These are phyloP conservation scores for Plutomurus gul DNA, from an alignment of 1,140 invertebrate genomes.

Conservation along the genomic window DNA sequence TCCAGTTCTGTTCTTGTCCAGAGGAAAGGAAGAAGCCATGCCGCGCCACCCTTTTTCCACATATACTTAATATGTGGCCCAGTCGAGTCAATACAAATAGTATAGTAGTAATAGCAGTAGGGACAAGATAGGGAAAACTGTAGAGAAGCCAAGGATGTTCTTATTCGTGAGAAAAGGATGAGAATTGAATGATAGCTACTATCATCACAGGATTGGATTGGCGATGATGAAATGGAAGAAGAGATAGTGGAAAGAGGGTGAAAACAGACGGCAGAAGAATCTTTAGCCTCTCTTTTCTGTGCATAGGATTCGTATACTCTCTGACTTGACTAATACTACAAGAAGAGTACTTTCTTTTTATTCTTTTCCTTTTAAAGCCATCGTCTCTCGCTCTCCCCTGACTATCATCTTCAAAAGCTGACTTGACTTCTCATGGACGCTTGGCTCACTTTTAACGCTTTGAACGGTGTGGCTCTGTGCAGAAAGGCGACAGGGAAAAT, in stretches of 20 bases:
- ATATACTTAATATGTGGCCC: not conserved
- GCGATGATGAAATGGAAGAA: constrained; percentile 16
- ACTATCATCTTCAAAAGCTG: constrained; percentile 33
- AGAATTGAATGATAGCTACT: constrained; percentile 23
- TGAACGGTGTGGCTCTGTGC: not conserved
- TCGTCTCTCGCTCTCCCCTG: not conserved
- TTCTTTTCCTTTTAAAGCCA: not conserved
- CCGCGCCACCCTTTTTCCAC: not conserved
- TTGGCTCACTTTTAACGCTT: constrained; percentile 6
- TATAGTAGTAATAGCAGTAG: too few relatives aligned
- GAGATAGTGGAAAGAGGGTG: constrained; percentile 2
- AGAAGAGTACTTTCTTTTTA: constrained; percentile 17
- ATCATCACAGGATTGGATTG: not conserved
- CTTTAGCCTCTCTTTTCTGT: constrained; percentile 30
- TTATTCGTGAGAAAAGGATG: constrained; percentile 2
- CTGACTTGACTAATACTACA: not conserved
- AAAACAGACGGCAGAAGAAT: constrained; percentile 1
- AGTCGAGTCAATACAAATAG: not conserved
- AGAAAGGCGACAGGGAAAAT: not conserved
- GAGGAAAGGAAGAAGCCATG: too few relatives aligned
- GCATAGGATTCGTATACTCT: not conserved
- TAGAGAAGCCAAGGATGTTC: too few relatives aligned
- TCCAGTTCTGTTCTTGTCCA: not conserved
- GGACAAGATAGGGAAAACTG: constrained; percentile 4
- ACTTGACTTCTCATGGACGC: constrained; percentile 9